Evolutionary conservation across 2,797 vertebrate genomes (phyloP), one percentile per base, ranked within the genome.

Genomic region (Myotis vivesi): DNA sequence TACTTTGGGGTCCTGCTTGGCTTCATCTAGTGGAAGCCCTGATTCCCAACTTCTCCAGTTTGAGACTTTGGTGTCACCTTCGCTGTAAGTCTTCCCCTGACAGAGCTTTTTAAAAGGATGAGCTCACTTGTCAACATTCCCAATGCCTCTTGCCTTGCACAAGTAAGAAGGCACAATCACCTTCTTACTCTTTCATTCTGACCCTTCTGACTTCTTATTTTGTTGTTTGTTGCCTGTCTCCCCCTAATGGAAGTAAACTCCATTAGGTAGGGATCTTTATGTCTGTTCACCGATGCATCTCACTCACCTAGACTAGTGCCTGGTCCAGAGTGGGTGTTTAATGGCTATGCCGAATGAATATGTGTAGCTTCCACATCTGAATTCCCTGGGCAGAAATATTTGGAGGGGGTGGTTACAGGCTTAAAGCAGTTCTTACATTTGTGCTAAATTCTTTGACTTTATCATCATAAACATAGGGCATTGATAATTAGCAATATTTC

Each of bases 401-500:
- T 59, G 51, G 22, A 89, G 30, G 33, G 41, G 55, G 1, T 62
- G 62, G 30, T 62, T 75, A n/a, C 13, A 55, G 62, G 71, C 49
- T 85, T 91, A 92, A 79, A 33, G 22, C 36, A 28, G n/a, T 9
- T n/a, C 55, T 87, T 75, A 62, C 15, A 77, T 73, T 36, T 91
- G 41, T 64, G 69, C 44, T 91, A 57, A 55, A 46, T 59, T 84
- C 57, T 83, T 41, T 92, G 41, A 64, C 5, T 93, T 92, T 90
- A 80, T 71, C 79, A 82, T 84, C 62, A 90, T 85, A 76, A 89
- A 95, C 95, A 84, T 16, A 66, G 83, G 73, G 25, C 49, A 64
- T 10, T 36, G 36, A 22, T 89, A 95, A 94, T 89, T 82, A 91
- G 17, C 49, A 92, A 94, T 87, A 71, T 51, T 72, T 79, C 64